Evolutionary conservation across 2,888 invertebrate genomes (phyloP).

Genomic region (Amorpha juglandis): DNA sequence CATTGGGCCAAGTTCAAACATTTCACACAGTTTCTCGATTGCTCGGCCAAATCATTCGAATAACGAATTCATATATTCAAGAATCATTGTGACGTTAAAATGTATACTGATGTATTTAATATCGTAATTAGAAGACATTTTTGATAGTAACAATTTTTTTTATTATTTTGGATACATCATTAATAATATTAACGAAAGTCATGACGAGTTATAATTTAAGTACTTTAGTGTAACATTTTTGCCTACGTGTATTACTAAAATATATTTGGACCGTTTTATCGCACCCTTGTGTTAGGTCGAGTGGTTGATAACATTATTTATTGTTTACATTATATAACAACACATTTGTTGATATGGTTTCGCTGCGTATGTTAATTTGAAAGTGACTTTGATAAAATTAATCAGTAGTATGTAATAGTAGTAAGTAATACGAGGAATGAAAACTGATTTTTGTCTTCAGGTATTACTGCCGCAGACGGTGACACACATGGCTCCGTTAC

Average conservation of each 20-base stretch:
- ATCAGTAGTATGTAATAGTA: background rate
- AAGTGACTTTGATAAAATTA: conserved; percentile 18
- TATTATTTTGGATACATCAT: background rate
- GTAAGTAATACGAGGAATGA: background rate
- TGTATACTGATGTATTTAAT: background rate
- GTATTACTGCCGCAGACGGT: conserved; percentile 3
- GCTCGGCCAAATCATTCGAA: conserved; percentile 3
- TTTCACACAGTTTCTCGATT: conserved; percentile 23
- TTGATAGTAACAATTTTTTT: background rate
- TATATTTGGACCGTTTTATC: conserved; percentile 15
- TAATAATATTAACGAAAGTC: background rate
- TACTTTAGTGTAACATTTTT: background rate
- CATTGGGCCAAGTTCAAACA: conserved; percentile 51
- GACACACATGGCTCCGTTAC: background rate
- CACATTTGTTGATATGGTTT: conserved; percentile 18
- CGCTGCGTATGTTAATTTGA: conserved; percentile 12
- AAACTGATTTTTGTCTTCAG: conserved; percentile 24
- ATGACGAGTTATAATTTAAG: background rate
- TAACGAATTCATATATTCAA: conserved; percentile 3
- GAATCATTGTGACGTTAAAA: background rate
- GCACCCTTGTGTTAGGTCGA: conserved; percentile 23
- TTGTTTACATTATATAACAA: conserved; percentile 21
- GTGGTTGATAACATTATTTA: conserved; percentile 23
- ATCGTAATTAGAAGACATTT: background rate
- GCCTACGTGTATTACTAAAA: conserved; percentile 2